Evolutionary conservation across 2,888 invertebrate species (phyloP), one percentile per base, ranked within the genome.

Genomic region (Lithophane leautieri): DNA sequence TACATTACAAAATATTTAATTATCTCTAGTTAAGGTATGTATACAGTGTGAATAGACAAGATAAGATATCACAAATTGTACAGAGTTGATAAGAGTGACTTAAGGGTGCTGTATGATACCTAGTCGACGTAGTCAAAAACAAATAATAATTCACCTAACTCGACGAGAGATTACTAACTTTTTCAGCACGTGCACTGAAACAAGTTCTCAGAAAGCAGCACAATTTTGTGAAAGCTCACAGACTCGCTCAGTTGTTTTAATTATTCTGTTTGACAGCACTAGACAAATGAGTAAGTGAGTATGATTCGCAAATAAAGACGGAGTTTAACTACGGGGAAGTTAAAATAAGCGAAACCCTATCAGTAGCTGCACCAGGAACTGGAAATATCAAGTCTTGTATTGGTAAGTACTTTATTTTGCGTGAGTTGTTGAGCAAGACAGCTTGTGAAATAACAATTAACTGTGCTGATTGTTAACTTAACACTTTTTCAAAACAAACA

Each of bases 1-100:
- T 28, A 79, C 34, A 73, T 76, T 66, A 80, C 63, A 34, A 73
- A 77, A 72, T 66, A 78, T 84, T 78, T 82, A 81, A 86, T 81
- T 83, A 81, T 81, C 76, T 79, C 58, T 73, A 68, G 69, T 75
- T 62, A 76, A 77, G 77, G 69, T 71, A 79, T 79, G 70, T 83
- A n/a, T n/a, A 84, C 82, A 82, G 79, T 84, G 83, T 85, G 88
- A 88, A 85, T 79, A 78, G 73, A 80, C 74, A 72, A 81, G 90
- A 90, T 90, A 75, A 90, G 90, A 90, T 90, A 90, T 84, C 69
- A 70, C 47, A 71, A 72, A 80, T 76, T 77, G 76, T 85, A 76
- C 76, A 76, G 77, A 84, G 69, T 74, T 85, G 88, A 88, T 88
- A 88, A 87, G 77, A 75, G 61, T 61, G 65, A 83, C 50, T 71